phyloP scores from a whole-genome alignment of 1,140 invertebrate genomes.

The Andrena cerasifolii region DNA sequence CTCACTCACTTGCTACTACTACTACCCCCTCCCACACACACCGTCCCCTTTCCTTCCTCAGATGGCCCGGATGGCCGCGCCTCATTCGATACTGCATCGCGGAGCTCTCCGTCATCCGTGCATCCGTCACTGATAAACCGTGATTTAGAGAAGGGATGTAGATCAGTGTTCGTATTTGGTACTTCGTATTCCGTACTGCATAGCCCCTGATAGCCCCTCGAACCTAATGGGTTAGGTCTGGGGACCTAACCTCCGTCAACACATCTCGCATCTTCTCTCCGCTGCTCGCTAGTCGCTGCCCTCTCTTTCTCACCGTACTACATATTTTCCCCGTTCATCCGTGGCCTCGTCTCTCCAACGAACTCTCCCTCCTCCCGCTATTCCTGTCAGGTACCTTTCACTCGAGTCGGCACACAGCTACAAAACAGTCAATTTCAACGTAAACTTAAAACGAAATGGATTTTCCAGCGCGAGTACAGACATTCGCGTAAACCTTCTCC shows the following conservation, averaged over 20 bases:
- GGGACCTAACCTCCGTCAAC: slow-evolving; percentile 27
- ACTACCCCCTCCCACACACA: slow-evolving; percentile 50
- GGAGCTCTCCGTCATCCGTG: slow-evolving; percentile 33
- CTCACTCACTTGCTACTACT: slow-evolving; percentile 18
- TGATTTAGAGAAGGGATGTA: slow-evolving; percentile 74
- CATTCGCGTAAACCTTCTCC: slow-evolving; percentile 32
- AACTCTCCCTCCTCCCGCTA: slow-evolving; percentile 25
- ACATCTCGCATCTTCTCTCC: slow-evolving; percentile 32
- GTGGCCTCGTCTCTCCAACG: not conserved
- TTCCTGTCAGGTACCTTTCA: slow-evolving; percentile 51
- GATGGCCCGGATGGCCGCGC: slow-evolving; percentile 26
- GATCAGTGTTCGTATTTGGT: slow-evolving; percentile 30
- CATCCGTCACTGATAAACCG: slow-evolving; percentile 75
- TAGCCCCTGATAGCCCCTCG: slow-evolving; percentile 20
- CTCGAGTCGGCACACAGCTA: slow-evolving; percentile 67
- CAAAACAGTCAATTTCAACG: slow-evolving; percentile 80
- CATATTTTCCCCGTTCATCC: slow-evolving; percentile 14
- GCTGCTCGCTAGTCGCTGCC: slow-evolving; percentile 30
- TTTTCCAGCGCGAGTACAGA: slow-evolving; percentile 73
- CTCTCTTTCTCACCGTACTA: slow-evolving; percentile 13
- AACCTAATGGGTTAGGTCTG: no score
- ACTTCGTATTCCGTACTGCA: not conserved
- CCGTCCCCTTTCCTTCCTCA: not conserved
- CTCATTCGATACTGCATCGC: slow-evolving; percentile 51
- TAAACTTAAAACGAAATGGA: slow-evolving; percentile 80